Percentiles rank a stretch among this genome's conserved stretches.
phyloP scores from a whole-genome alignment of 1,140 invertebrate genomes.

The Phymorhynchus buccinoides region DNA sequence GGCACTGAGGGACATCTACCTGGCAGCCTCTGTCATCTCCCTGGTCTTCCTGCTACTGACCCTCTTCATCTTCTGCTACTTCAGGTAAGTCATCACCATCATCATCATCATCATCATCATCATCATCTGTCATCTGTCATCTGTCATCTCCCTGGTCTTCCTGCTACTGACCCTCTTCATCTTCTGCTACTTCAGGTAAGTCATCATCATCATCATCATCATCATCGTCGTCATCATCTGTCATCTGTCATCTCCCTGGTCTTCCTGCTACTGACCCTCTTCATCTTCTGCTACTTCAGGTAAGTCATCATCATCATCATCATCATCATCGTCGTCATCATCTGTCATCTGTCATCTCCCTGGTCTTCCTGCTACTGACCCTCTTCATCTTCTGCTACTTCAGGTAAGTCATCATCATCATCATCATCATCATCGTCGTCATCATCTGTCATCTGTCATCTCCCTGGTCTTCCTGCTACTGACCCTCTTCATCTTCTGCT shows the following conservation, averaged over 20 bases:
- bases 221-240: no score
- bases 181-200: conserved; percentile 70
- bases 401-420: conserved; percentile 63
- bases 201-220: no score
- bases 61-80: conserved; percentile 69
- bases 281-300: conserved; percentile 70
- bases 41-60: conserved; percentile 66
- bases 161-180: conserved; percentile 66
- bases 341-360: conserved; percentile 69
- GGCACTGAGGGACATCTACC: conserved; percentile 65
- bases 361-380: conserved; percentile 67
- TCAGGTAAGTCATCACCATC: conserved; percentile 64
- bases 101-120: background rate
- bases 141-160: conserved; percentile 62
- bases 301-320: no score
- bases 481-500: conserved; percentile 69
- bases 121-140: no score
- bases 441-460: conserved; percentile 67
- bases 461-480: conserved; percentile 67
- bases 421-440: conserved; percentile 61
- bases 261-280: conserved; percentile 65
- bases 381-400: conserved; percentile 70
- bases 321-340: no score
- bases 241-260: conserved; percentile 64
- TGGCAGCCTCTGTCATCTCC: conserved; percentile 63